Evolutionary conservation across 2,797 vertebrate genomes (phyloP), one percentile per base, ranked within the genome.

Genomic region (Notolepis coatsorum): DNA sequence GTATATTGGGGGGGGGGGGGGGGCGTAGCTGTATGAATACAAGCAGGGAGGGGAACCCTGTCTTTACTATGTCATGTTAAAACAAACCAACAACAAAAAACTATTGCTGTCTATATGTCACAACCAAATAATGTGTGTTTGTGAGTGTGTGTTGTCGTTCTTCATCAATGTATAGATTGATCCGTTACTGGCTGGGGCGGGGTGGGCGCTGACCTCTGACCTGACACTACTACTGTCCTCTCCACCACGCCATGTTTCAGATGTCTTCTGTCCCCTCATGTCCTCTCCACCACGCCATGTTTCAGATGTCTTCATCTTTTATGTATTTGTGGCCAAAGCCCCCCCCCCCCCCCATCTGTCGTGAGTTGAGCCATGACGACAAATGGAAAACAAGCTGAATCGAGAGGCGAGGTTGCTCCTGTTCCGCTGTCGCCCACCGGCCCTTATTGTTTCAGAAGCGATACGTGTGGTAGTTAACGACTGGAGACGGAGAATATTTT

Each of bases 51-150:
- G 54, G 65, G 52, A 54, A 61, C 51, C 71, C 75, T 72, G 57
- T 79, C 74, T 77, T 71, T 74, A 45, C 69, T 67, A 72, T 73
- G 49, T 84, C 65, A 66, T 61, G 63, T 69, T 56, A 10, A 3
- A 37, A 37, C 35, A 35, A 6, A 23, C 27, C 13, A 37, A 3
- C 64, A 65, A 63, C 54, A 71, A 53, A n/a, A 54, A 67, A 67
- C 59, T 86, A n/a, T n/a, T 86, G 77, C 84, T 86, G 85, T 83
- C 84, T 72, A 84, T 87, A 74, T 90, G 86, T 88, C 89, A 84
- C 85, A 94, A 93, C 89, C 92, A 94, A 92, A 94, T 93, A 86
- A 86, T 85, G 73, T 85, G 63, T 78, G 73, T 93, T 75, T 92
- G 77, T 91, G 76, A 85, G 72, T 81, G 74, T 88, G 76, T 80